phyloP scores from a whole-genome alignment of 1,140 invertebrate genomes.

The Phymastichus coffea region DNA sequence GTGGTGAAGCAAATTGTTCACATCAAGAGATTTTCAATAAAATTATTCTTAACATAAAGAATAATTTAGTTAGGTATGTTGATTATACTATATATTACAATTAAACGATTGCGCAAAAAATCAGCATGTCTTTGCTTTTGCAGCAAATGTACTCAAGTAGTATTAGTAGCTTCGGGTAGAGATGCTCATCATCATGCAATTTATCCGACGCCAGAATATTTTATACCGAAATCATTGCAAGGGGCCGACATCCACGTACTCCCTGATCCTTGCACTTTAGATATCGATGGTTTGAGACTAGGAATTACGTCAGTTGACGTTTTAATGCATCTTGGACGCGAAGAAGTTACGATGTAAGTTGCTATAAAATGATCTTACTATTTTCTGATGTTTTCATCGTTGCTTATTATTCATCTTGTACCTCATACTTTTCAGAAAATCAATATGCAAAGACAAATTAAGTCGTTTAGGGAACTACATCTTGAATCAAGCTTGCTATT shows the following conservation, averaged over 20 bases:
- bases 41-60: conserved; percentile 65
- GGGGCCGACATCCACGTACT: conserved; percentile 63
- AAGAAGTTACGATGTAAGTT: conserved; percentile 75
- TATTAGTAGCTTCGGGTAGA: conserved; percentile 72
- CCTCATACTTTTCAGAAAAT: conserved; percentile 38
- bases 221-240: conserved; percentile 44
- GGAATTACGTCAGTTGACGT: conserved; percentile 81
- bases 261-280: conserved; percentile 79
- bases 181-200: conserved; percentile 76
- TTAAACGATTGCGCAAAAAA: neutral
- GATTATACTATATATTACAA: conserved; percentile 11
- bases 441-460: conserved; percentile 64
- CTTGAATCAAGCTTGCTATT: conserved; percentile 75
- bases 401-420: conserved; percentile 17
- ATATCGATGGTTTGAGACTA: conserved; percentile 74
- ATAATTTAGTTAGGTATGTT: conserved; percentile 55
- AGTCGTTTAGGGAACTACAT: conserved; percentile 73
- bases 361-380: neutral
- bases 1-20: conserved; percentile 53
- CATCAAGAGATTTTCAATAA: conserved; percentile 73
- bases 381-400: conserved; percentile 5
- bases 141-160: conserved; percentile 68
- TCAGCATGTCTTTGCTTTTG: conserved; percentile 30
- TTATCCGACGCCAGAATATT: conserved; percentile 79
- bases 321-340: conserved; percentile 74